Evolutionary conservation across 2,888 invertebrate genomes (phyloP).

Genomic region (Bellardia pandia): DNA sequence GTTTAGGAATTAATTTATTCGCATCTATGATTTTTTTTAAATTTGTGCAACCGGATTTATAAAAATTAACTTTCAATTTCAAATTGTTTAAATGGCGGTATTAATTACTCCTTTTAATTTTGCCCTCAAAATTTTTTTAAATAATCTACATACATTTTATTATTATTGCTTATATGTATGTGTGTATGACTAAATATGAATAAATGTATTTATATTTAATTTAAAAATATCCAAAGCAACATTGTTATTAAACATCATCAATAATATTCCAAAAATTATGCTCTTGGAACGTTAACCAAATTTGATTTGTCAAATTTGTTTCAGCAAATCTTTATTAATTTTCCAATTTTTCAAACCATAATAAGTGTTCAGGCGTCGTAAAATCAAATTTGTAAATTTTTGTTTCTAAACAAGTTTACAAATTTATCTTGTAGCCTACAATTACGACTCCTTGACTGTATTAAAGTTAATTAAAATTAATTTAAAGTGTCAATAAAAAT

Average conservation of each 20-base stretch:
- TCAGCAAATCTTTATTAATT: not conserved
- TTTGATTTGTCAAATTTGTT: conserved; percentile 8
- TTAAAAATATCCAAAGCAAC: too few species aligned
- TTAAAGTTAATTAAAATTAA: conserved; percentile 39
- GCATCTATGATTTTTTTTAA: too few species aligned
- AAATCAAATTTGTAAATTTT: not conserved
- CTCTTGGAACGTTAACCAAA: not conserved
- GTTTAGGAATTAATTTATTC: too few species aligned
- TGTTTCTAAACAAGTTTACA: conserved; percentile 37
- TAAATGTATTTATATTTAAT: too few species aligned
- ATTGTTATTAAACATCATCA: not conserved
- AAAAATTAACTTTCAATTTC: conserved; percentile 4
- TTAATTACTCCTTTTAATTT: too few species aligned
- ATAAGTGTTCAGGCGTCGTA: not conserved
- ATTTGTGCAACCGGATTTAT: too few species aligned
- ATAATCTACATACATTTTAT: too few species aligned
- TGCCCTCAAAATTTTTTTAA: too few species aligned
- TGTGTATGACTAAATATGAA: too few species aligned
- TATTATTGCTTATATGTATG: too few species aligned
- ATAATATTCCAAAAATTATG: not conserved
- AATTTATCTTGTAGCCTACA: not conserved
- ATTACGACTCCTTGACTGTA: conserved; percentile 31
- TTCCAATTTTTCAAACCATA: not conserved
- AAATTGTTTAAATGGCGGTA: not conserved
- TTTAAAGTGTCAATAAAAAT: conserved; percentile 56